Evolutionary conservation across 2,113 vertebrate genomes (phyloP).

Genomic region (Anhinga rufa): DNA sequence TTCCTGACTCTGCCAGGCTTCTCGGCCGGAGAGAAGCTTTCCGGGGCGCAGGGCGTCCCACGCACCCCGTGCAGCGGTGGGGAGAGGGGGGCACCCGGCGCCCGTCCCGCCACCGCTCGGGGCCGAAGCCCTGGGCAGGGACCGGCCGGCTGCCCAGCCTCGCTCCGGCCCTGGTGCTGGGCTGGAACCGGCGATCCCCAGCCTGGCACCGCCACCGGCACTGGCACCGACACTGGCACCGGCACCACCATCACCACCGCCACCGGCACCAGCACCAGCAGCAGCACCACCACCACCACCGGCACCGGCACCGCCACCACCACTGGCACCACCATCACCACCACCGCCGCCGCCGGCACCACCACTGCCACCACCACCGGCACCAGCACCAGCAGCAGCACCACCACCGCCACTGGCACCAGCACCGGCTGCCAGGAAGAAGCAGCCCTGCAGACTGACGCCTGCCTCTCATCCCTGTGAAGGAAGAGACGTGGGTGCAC

Average conservation of each 20-base stretch:
- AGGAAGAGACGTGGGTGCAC: neutral
- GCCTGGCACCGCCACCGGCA: neutral
- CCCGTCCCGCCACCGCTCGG: neutral
- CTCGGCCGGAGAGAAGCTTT: neutral
- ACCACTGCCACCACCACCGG: neutral
- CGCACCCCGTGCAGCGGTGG: neutral
- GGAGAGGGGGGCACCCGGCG: fast-evolving
- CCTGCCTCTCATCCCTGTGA: neutral
- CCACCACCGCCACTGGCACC: fast-evolving
- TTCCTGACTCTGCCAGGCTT: neutral
- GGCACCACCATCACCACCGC: fast-evolving
- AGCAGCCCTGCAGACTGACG: neutral
- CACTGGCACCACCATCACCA: neutral
- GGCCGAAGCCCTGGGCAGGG: neutral
- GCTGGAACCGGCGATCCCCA: neutral
- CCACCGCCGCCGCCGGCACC: too few species aligned
- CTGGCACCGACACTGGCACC: neutral
- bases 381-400: neutral
- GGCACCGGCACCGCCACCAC: fast-evolving
- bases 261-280: fast-evolving
- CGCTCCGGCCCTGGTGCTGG: neutral
- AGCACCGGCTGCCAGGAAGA: fast-evolving
- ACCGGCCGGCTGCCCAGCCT: neutral
- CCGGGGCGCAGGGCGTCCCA: neutral
- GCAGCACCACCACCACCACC: fast-evolving